phyloP scores from a whole-genome alignment of 30 jellyfish, hydroid and myxozoan species.

The Hydra vulgaris region DNA sequence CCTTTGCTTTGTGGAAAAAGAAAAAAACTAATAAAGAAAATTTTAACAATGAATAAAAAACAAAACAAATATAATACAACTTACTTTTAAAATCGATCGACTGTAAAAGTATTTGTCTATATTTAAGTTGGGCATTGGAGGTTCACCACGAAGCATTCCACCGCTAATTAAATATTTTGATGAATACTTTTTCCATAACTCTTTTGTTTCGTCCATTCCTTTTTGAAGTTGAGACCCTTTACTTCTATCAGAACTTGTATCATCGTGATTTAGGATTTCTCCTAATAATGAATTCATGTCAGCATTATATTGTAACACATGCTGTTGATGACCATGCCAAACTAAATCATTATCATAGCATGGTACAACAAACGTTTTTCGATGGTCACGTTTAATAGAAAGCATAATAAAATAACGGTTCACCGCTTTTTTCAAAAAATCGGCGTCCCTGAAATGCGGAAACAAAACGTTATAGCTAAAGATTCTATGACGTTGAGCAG shows the following conservation, averaged over 20 bases:
- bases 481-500: slow-evolving; percentile 51
- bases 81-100: too few relatives aligned
- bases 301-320: slow-evolving; percentile 7
- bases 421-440: slow-evolving; percentile 44
- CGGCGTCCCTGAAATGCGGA: slow-evolving; percentile 63
- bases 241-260: slow-evolving; percentile 37
- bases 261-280: slow-evolving; percentile 46
- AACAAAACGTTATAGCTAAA: slow-evolving; percentile 49
- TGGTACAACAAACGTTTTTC: slow-evolving; percentile 53
- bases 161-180: too few relatives aligned
- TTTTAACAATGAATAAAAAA: too few relatives aligned
- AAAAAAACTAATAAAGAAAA: too few relatives aligned
- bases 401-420: slow-evolving; percentile 62
- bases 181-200: too few relatives aligned
- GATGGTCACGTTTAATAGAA: slow-evolving; percentile 40
- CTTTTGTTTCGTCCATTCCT: too few relatives aligned
- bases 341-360: slow-evolving; percentile 58
- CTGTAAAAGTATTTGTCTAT: too few relatives aligned
- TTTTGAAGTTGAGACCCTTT: too few relatives aligned
- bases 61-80: too few relatives aligned
- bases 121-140: too few relatives aligned
- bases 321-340: slow-evolving; percentile 84
- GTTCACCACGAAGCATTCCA: too few relatives aligned
- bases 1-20: too few relatives aligned
- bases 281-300: slow-evolving; percentile 44